These are phyloP conservation scores for Netelia melanura DNA, from an alignment of 2,888 invertebrate species.

Conservation along the genomic window DNA sequence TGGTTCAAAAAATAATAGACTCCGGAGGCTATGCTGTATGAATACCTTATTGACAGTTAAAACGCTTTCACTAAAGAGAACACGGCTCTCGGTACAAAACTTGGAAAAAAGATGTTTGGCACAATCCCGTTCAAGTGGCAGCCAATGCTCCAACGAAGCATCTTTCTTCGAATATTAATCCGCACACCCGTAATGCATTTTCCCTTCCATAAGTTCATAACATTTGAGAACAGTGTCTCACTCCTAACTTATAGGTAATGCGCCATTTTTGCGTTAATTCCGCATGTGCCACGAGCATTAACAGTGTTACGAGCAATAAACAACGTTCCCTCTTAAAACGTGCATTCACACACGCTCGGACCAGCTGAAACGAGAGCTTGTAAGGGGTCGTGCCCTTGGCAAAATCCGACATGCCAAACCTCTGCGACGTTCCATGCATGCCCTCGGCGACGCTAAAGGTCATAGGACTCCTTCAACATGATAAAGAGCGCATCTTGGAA, in stretches of 20 bases:
- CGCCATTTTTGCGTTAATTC: conserved; percentile 74
- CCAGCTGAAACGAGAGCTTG: conserved; percentile 14
- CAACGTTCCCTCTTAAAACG: conserved; percentile 63
- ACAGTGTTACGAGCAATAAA: conserved; percentile 72
- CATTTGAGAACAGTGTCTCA: conserved; percentile 53
- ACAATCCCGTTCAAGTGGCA: conserved; percentile 26
- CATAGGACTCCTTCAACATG: conserved; percentile 18
- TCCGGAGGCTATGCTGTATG: too few species aligned
- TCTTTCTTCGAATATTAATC: conserved; percentile 41
- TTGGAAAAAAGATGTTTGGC: conserved; percentile 26
- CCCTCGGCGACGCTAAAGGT: not conserved
- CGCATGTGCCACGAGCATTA: conserved; percentile 74
- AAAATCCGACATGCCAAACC: conserved; percentile 17
- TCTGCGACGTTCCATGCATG: not conserved
- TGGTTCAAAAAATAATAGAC: too few species aligned
- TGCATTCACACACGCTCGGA: conserved; percentile 34
- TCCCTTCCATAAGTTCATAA: conserved; percentile 56
- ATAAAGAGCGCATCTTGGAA: conserved; percentile 62
- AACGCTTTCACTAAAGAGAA: too few species aligned
- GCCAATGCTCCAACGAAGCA: not conserved
- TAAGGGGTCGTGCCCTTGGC: conserved; percentile 20
- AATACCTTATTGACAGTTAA: too few species aligned
- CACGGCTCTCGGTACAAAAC: conserved; percentile 4
- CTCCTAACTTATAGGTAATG: conserved; percentile 73
- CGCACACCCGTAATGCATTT: not conserved